Evolutionary conservation across 2,888 invertebrate species (phyloP), one percentile per base, ranked within the genome.

Genomic region (Drosophila prolongata): DNA sequence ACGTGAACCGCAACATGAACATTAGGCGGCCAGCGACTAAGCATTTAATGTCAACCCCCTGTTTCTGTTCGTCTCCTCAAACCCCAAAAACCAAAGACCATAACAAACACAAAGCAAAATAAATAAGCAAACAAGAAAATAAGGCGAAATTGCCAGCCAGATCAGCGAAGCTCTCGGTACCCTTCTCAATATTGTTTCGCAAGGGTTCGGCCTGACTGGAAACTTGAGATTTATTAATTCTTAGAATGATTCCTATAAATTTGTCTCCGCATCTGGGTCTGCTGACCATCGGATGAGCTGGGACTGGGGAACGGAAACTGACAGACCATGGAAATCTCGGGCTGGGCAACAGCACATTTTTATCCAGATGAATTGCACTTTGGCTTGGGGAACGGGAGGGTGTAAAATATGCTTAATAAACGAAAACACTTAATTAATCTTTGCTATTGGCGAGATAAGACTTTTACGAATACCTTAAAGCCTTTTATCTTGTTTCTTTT

Each of bases 21-120:
- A 89, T 89, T 87, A 87, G 89, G 82, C 89, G 87, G 74, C 79
- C 85, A 77, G 75, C 85, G 89, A 85, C 89, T 89, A 87, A 89
- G 88, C 89, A 80, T 85, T 85, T 76, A 87, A 64, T 85, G 85
- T 85, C 85, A 82, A 78, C 76, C 73, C 46, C 57, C 58, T 10
- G 16, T 6, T 24, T 46, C 13, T 6, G 30, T 30, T 16, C 30
- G 14, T 4, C 16, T 44, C 16, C 13, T 43, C 19, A 35, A 16
- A 47, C 13, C 19, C 38, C 16, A 19, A 40, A 14, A 50, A 24
- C 11, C 24, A 37, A 49, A 43, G 43, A 35, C 69, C 69, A 54
- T 47, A 54, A 54, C 40, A 66, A 66, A 53, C 38, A 53, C 38
- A 46, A 67, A 27, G 16, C 54, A 54, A 61, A 44, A 49, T 61